Percentiles rank a stretch among this genome's conserved stretches.
Conservation (phyloP, 2,888 invertebrate species). For the Carabus problematicus region DNA sequence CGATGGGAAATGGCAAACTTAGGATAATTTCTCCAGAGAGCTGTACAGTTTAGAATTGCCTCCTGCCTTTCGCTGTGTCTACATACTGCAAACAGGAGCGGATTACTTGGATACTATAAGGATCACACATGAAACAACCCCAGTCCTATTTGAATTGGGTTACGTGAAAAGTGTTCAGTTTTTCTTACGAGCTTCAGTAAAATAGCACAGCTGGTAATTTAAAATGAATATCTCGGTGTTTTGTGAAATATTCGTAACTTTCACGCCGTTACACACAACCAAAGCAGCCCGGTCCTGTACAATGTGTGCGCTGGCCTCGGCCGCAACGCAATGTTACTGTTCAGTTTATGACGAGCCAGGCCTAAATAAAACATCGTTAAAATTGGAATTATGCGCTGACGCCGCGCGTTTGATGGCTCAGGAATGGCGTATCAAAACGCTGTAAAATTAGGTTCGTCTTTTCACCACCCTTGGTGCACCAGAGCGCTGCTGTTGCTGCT, state of each 20-base stretch:
- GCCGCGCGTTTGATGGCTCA: conserved; percentile 29
- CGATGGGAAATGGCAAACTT: conserved; percentile 45
- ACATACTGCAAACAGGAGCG: conserved; percentile 17
- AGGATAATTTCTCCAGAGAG: conserved; percentile 57
- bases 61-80: conserved; percentile 26
- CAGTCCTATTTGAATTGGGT: too few relatives aligned
- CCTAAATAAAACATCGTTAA: conserved; percentile 43
- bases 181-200: too few relatives aligned
- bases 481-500: background rate
- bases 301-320: background rate
- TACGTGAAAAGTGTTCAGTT: too few relatives aligned
- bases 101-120: background rate
- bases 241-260: background rate
- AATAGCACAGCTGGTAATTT: too few relatives aligned
- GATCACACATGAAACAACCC: too few relatives aligned
- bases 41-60: conserved; percentile 48
- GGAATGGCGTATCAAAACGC: conserved; percentile 33
- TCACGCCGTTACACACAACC: background rate
- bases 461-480: conserved; percentile 7
- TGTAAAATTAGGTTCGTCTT: conserved; percentile 37
- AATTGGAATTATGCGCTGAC: conserved; percentile 35
- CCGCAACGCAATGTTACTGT: conserved; percentile 19
- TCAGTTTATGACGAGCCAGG: conserved; percentile 36
- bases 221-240: background rate
- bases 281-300: conserved; percentile 21